A percentile compares a stretch with the other conserved stretches of the same genome.
These are phyloP conservation scores for Hyperoodon ampullatus DNA, from an alignment of 2,113 vertebrate species.

Conservation along the genomic window DNA sequence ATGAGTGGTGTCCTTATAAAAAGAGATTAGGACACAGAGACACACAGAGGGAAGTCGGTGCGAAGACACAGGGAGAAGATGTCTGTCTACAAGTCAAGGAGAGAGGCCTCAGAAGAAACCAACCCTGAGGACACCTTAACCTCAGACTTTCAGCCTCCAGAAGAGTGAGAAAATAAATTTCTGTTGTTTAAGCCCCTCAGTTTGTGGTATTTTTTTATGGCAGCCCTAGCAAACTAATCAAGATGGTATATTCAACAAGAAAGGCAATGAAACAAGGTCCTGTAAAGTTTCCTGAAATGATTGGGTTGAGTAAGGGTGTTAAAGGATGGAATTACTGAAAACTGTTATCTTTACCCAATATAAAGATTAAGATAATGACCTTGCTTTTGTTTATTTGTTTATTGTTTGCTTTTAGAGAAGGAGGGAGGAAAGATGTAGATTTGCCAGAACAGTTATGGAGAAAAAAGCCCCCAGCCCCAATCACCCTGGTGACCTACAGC, in stretches of 20 bases:
- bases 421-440: background rate
- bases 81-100: too few species aligned
- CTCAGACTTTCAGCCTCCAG: background rate
- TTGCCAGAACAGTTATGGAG: background rate
- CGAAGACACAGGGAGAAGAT: background rate
- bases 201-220: background rate
- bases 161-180: background rate
- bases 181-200: background rate
- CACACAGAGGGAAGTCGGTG: background rate
- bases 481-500: background rate
- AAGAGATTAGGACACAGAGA: background rate
- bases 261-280: background rate
- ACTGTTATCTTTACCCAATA: background rate
- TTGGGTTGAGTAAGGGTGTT: background rate
- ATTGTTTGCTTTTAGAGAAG: background rate
- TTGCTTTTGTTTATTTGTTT: background rate
- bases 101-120: background rate
- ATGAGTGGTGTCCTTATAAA: background rate
- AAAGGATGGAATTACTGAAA: background rate
- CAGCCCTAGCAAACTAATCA: background rate
- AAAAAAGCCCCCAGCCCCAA: too few species aligned
- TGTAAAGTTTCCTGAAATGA: background rate
- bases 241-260: background rate
- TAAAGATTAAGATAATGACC: background rate
- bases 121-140: background rate